Conservation (phyloP, 1,140 invertebrate genomes). For the Pachyrhynchus sulphureomaculatus region DNA sequence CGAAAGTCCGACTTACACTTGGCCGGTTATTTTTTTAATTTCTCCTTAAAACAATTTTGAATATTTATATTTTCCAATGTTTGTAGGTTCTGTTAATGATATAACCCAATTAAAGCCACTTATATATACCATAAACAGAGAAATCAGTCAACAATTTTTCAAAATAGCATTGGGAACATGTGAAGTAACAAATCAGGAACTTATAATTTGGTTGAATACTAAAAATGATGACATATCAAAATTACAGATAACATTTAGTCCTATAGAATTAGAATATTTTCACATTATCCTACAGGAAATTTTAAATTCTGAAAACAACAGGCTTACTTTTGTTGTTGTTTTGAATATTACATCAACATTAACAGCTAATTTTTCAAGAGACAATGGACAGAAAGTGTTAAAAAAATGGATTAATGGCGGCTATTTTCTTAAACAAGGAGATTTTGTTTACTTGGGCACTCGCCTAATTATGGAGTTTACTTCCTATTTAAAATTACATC, state of each 20-base stretch:
- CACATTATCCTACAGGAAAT: slow-evolving; percentile 41
- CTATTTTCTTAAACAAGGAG: slow-evolving; percentile 36
- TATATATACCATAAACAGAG: slow-evolving; percentile 36
- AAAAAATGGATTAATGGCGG: slow-evolving; percentile 37
- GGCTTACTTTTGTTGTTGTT: slow-evolving; percentile 29
- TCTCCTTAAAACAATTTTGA: neutral
- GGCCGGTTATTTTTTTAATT: neutral
- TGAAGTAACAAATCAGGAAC: slow-evolving; percentile 39
- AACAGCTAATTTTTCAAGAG: slow-evolving; percentile 26
- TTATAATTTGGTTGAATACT: slow-evolving; percentile 38
- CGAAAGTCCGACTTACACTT: neutral
- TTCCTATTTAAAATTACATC: slow-evolving; percentile 35
- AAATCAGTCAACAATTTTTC: slow-evolving; percentile 38
- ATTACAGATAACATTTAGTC: slow-evolving; percentile 32
- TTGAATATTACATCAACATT: slow-evolving; percentile 41
- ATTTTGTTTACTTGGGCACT: slow-evolving; percentile 35
- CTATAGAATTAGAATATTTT: slow-evolving; percentile 43
- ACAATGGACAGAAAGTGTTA: slow-evolving; percentile 37
- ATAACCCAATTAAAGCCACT: slow-evolving; percentile 29
- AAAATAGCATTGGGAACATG: slow-evolving; percentile 38
- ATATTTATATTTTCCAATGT: neutral
- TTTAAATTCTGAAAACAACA: slow-evolving; percentile 28
- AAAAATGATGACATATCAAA: slow-evolving; percentile 40
- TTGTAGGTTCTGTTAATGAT: slow-evolving; percentile 25
- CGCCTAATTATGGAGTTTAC: slow-evolving; percentile 41